Conservation (phyloP, 92 coral and sea anemone genomes). For the Zoanthus sociatus region DNA sequence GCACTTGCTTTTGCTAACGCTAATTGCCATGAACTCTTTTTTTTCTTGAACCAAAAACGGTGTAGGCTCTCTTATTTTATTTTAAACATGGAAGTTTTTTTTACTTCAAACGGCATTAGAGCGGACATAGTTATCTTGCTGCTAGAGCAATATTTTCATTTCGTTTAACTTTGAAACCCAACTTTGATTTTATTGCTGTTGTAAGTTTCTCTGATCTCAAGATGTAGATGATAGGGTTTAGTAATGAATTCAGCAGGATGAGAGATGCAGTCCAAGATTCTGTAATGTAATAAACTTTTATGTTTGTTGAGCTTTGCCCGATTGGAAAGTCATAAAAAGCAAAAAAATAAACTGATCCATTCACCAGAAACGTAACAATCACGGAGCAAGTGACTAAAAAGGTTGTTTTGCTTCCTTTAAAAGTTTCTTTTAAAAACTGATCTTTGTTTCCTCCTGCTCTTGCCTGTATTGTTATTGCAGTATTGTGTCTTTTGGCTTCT, state of each 20-base stretch:
- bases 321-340: not conserved
- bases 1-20: no score
- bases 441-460: not conserved
- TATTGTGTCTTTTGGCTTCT: not conserved
- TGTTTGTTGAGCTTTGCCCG: not conserved
- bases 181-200: no score
- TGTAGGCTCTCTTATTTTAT: no score
- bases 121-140: no score
- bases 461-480: not conserved
- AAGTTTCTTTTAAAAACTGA: not conserved
- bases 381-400: constrained; percentile 8
- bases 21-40: no score
- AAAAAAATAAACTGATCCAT: not conserved
- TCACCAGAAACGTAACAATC: not conserved
- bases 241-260: not conserved
- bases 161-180: no score
- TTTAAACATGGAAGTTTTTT: no score
- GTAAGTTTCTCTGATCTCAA: no score
- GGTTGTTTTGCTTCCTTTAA: not conserved
- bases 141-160: no score
- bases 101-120: no score
- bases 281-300: not conserved
- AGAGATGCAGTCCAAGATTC: not conserved
- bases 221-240: not conserved
- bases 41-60: no score